Evolutionary conservation across 2,113 vertebrate genomes (phyloP), one percentile per base, ranked within the genome.

Genomic region (Pristiophorus japonicus): DNA sequence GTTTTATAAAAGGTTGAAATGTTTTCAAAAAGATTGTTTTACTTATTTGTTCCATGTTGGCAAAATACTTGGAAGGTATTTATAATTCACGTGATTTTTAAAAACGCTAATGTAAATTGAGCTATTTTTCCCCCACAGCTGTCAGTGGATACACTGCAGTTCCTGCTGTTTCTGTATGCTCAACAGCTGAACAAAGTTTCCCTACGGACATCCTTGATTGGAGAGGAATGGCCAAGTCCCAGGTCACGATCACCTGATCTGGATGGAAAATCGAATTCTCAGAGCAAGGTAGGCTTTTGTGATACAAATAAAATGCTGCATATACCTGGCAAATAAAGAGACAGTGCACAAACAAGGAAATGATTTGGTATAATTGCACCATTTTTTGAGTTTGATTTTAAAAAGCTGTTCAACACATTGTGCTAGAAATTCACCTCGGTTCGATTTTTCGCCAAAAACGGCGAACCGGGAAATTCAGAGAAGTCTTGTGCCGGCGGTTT

Each of bases 151-250:
- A 98, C 99, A 0, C 97, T 99, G 96, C 98, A 98, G 97, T 99
- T 99, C 97, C 97, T 99, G 96, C 98, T 99, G 34, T 99, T 99
- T 97, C 98, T 99, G 3, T 98, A 98, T 96, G 96, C 99, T 90
- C 99, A 99, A 96, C 99, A 99, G 96, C 96, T 99, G 70, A 99
- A 99, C 97, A 98, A 97, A 0, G 96, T 99, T 34, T 99, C 99
- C 34, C 96, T 99, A 95, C 98, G 99, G 14, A 98, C 97, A 12
- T 99, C 99, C 45, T 96, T 99, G 96, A 98, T 99, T 3, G 98
- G 98, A 1, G 99, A 99, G 95, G 99, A 99, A 95, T 99, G 99
- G 99, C 99, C 99, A 78, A 98, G 97, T 96, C 97, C 96, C 47
- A 97, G 98, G 73, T 96, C 96, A 62, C 98, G 97, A 96, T 97